phyloP scores from a whole-genome alignment of 1,140 invertebrate species.

The Lineus longissimus region DNA sequence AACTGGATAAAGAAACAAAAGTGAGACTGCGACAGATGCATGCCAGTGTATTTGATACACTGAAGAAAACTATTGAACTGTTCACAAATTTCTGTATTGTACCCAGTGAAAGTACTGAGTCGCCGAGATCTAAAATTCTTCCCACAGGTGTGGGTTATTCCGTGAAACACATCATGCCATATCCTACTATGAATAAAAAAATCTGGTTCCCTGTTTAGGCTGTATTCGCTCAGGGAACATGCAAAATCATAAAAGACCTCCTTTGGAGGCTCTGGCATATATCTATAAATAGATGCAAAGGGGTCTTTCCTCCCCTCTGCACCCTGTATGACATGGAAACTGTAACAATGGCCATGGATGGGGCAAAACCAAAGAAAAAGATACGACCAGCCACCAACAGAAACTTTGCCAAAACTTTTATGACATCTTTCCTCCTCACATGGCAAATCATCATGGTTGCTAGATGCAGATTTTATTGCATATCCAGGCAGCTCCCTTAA shows the following conservation, averaged over 20 bases:
- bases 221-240: conserved; percentile 21
- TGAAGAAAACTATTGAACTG: conserved; percentile 25
- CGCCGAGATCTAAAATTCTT: conserved; percentile 17
- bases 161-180: conserved; percentile 27
- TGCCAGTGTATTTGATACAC: conserved; percentile 18
- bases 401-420: conserved; percentile 12
- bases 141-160: conserved; percentile 20
- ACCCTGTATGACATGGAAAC: conserved; percentile 18
- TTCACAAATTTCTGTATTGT: conserved; percentile 26
- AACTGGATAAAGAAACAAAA: conserved; percentile 23
- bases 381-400: conserved; percentile 12
- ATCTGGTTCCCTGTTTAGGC: conserved; percentile 22
- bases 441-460: conserved; percentile 19
- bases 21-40: conserved; percentile 15
- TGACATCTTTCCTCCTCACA: conserved; percentile 11
- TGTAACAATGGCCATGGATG: conserved; percentile 23
- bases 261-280: conserved; percentile 16
- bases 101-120: conserved; percentile 10
- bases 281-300: conserved; percentile 18
- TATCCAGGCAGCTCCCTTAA: conserved; percentile 14
- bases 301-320: conserved; percentile 25
- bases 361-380: conserved; percentile 25
- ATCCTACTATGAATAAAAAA: conserved; percentile 17
- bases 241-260: conserved; percentile 25
- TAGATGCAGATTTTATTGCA: conserved; percentile 12